A percentile compares a stretch with the other conserved stretches of the same genome.
Evolutionary conservation across 2,113 vertebrate species (phyloP).

Genomic region (Dicerorhinus sumatrensis): DNA sequence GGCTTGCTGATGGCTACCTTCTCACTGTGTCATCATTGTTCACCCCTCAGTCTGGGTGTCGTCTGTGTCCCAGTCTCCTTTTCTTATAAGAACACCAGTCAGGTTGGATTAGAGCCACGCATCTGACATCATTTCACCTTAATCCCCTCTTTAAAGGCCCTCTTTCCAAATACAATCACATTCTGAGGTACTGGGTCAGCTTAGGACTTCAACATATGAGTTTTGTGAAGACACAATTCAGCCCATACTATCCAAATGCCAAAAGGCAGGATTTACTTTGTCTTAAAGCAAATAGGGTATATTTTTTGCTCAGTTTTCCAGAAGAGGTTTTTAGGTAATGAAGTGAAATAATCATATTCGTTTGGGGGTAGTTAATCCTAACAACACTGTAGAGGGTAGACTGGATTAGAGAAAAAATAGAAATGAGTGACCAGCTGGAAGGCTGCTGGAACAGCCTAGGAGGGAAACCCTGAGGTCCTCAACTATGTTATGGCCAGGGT

Average conservation of each 20-base stretch:
- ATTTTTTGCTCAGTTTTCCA: not conserved
- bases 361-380: not conserved
- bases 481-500: fast-evolving
- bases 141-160: not conserved
- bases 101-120: not conserved
- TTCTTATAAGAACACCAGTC: not conserved
- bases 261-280: not conserved
- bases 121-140: not conserved
- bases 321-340: not conserved
- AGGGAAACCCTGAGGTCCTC: not conserved
- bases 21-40: not conserved
- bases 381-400: not conserved
- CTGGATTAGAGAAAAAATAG: not conserved
- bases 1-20: not conserved
- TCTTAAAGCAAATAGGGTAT: not conserved
- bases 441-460: not conserved
- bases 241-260: not conserved
- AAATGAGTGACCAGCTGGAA: not conserved
- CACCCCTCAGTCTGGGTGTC: not conserved
- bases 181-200: not conserved
- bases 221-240: not conserved
- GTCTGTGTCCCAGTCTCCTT: not conserved
- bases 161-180: not conserved
- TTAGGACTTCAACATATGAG: not conserved
- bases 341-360: not conserved